Percentiles rank a stretch among this genome's conserved stretches.
These are phyloP conservation scores for Chymomyza procnemis DNA, from an alignment of 2,888 invertebrate genomes.

Conservation along the genomic window DNA sequence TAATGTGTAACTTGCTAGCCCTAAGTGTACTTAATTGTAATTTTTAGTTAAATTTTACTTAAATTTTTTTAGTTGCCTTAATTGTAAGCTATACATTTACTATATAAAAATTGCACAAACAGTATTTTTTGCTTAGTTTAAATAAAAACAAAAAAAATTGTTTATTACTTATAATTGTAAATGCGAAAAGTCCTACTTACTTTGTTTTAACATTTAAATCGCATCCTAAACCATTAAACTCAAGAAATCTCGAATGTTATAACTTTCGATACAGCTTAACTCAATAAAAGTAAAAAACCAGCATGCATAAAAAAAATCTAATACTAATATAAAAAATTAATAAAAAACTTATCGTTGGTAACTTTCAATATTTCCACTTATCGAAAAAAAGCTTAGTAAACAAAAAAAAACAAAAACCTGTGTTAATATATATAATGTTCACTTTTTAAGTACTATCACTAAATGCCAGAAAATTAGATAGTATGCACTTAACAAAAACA, in stretches of 20 bases:
- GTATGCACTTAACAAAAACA: constrained; percentile 3
- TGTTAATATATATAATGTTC: constrained; percentile 63
- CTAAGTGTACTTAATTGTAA: constrained; percentile 32
- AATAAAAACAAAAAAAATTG: constrained; percentile 8
- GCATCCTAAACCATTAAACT: constrained; percentile 22
- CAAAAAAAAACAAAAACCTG: constrained; percentile 45
- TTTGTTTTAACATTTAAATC: background rate
- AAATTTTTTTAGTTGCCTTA: constrained; percentile 58
- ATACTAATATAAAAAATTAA: background rate
- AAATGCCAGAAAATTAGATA: constrained; percentile 14
- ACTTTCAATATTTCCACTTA: constrained; percentile 18
- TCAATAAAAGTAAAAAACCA: background rate
- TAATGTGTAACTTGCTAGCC: constrained; percentile 1
- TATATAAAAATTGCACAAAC: constrained; percentile 70
- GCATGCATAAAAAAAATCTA: background rate
- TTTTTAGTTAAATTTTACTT: constrained; percentile 47
- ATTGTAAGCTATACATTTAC: constrained; percentile 54
- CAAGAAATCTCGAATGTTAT: background rate
- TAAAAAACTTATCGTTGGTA: background rate
- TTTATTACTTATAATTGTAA: background rate
- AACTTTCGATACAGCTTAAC: background rate
- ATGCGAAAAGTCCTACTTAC: background rate
- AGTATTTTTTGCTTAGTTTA: constrained; percentile 74
- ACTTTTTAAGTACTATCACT: constrained; percentile 24
- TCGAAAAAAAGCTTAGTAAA: constrained; percentile 19